Evolutionary conservation across 2,113 vertebrate species (phyloP).

Genomic region (Gasterosteus nipponicus): DNA sequence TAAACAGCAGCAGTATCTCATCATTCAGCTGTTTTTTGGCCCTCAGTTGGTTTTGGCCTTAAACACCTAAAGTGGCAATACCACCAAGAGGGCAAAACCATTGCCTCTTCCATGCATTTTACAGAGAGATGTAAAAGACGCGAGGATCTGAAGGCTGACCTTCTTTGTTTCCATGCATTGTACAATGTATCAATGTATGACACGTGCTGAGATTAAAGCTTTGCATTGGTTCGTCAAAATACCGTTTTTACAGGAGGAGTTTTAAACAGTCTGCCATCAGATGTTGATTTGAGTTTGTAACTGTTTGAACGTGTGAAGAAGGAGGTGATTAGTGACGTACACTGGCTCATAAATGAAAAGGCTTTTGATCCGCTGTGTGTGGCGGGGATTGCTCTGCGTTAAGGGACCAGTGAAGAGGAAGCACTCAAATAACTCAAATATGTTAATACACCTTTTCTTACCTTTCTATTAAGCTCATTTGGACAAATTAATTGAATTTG

Average conservation of each 20-base stretch:
- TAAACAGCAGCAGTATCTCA: conserved; percentile 36
- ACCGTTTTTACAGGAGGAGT: not conserved
- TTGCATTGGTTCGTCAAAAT: not conserved
- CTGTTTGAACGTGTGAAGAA: not conserved
- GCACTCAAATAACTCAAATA: not conserved
- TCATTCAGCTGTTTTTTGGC: conserved; percentile 23
- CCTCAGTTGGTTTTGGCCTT: conserved; percentile 32
- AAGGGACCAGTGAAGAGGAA: not conserved
- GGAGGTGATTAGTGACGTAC: not conserved
- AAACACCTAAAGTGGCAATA: conserved; percentile 6
- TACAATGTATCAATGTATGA: not conserved
- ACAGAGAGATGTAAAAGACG: conserved; percentile 10
- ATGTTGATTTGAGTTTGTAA: not conserved
- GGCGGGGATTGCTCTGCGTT: not conserved
- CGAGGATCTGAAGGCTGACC: conserved; percentile 16
- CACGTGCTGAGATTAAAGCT: conserved; percentile 13
- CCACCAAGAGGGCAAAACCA: conserved; percentile 19
- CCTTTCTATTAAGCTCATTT: not conserved
- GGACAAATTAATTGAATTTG: not conserved
- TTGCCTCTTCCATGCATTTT: not conserved
- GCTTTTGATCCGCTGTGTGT: not conserved
- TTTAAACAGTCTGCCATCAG: not conserved
- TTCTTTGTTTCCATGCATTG: conserved; percentile 7
- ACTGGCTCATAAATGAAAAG: not conserved
- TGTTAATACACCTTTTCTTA: not conserved